Conservation (phyloP, 2,797 vertebrate species). For the Galaxias olidus region DNA sequence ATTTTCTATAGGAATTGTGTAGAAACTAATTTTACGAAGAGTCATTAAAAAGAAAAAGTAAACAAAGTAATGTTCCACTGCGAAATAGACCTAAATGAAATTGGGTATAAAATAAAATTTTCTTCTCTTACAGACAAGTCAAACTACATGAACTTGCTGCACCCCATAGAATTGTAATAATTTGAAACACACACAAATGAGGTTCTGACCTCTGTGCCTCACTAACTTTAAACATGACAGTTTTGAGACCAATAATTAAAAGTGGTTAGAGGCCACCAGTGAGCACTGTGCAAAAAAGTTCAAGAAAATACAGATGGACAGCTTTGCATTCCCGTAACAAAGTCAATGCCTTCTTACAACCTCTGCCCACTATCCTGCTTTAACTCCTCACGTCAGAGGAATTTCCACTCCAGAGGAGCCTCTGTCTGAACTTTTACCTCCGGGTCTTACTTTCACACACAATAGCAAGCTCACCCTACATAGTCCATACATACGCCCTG, state of each 20-base stretch:
- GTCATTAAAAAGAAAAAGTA: too few relatives aligned
- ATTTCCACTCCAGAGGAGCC: conserved; percentile 37
- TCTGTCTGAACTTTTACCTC: conserved; percentile 61
- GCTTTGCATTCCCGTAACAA: conserved; percentile 53
- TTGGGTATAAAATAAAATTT: too few relatives aligned
- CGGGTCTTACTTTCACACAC: conserved; percentile 41
- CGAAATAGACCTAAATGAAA: too few relatives aligned
- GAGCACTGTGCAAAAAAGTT: conserved; percentile 63
- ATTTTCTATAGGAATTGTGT: too few relatives aligned
- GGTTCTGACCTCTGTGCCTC: conserved; percentile 41
- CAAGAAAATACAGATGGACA: conserved; percentile 77
- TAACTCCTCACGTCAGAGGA: conserved; percentile 62
- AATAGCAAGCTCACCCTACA: conserved; percentile 13
- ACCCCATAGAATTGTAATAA: conserved; percentile 23
- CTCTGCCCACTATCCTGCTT: conserved; percentile 50
- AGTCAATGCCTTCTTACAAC: conserved; percentile 49
- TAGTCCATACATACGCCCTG: conserved; percentile 22
- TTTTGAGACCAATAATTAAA: conserved; percentile 58
- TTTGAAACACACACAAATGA: conserved; percentile 40
- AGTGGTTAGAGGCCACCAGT: conserved; percentile 46
- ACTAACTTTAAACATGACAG: conserved; percentile 49
- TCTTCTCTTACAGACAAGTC: too few relatives aligned
- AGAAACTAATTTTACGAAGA: too few relatives aligned
- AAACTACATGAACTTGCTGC: too few relatives aligned
- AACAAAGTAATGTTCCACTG: too few relatives aligned